phyloP scores from a whole-genome alignment of 1,140 invertebrate species.

The Tetragonula clypearis region DNA sequence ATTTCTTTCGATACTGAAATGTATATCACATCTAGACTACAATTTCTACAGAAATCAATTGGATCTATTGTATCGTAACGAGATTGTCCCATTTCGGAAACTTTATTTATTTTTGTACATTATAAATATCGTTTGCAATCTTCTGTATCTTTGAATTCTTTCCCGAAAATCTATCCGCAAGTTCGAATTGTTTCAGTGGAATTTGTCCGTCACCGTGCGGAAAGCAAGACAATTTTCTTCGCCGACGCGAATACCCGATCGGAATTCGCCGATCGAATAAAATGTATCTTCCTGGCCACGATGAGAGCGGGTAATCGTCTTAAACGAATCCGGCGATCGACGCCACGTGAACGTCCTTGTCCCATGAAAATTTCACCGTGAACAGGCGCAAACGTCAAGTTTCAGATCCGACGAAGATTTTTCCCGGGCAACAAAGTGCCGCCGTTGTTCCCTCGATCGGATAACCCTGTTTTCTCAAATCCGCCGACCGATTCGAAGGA shows the following conservation, averaged over 20 bases:
- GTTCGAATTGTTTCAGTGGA: no score
- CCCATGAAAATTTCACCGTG: slow-evolving; percentile 39
- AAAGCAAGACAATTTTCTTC: neutral
- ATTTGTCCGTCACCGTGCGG: no score
- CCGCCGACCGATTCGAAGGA: slow-evolving; percentile 34
- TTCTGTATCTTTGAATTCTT: no score
- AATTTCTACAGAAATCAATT: no score
- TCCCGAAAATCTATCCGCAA: no score
- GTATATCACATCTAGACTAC: no score
- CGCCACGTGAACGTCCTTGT: neutral
- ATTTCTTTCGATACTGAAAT: no score
- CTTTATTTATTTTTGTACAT: no score
- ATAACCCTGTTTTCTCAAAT: slow-evolving; percentile 58
- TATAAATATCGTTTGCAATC: no score
- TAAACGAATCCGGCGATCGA: neutral
- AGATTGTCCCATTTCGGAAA: no score
- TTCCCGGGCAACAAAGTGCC: slow-evolving; percentile 43
- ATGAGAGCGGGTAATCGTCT: neutral
- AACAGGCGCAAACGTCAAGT: slow-evolving; percentile 23
- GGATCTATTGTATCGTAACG: no score
- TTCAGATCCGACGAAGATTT: slow-evolving; percentile 42
- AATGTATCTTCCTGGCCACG: neutral
- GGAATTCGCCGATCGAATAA: neutral
- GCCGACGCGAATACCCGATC: neutral
- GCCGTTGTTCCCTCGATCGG: slow-evolving; percentile 37